These are phyloP conservation scores for Takifugu flavidus DNA, from an alignment of 2,113 vertebrate genomes.

Conservation along the genomic window DNA sequence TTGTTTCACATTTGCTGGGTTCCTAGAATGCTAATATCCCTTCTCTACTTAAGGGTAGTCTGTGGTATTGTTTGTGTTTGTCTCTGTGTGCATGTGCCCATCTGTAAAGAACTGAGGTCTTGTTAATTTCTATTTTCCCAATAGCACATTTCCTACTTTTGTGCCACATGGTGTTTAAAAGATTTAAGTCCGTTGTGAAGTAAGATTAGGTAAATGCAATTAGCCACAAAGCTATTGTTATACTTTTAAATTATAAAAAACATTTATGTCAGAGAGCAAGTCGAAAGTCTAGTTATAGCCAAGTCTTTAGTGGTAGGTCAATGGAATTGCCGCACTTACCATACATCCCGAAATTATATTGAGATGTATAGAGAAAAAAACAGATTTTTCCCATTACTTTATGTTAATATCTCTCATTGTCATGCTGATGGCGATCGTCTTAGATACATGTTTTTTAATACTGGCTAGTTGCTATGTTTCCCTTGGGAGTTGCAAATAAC, in stretches of 20 bases:
- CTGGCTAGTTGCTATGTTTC: background rate
- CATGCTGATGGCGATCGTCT: too few species aligned
- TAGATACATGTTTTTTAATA: background rate
- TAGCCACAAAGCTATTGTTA: background rate
- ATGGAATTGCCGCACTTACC: too few species aligned
- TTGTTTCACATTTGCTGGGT: too few species aligned
- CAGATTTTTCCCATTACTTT: too few species aligned
- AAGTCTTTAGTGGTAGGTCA: too few species aligned
- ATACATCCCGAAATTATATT: too few species aligned
- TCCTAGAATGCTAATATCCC: too few species aligned
- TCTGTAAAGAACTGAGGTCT: background rate
- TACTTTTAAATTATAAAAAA: too few species aligned
- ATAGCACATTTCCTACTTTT: conserved; percentile 21
- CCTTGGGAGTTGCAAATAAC: background rate
- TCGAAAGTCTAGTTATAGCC: too few species aligned
- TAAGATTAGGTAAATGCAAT: background rate
- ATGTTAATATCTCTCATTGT: too few species aligned
- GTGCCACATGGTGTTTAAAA: background rate
- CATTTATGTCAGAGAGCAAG: too few species aligned
- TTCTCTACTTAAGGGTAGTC: background rate
- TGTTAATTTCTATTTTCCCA: conserved; percentile 4
- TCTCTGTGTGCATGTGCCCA: background rate
- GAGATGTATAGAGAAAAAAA: too few species aligned
- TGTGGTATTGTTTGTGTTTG: conserved; percentile 7
- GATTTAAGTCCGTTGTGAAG: background rate